Evolutionary conservation across 2,797 vertebrate genomes (phyloP).

Genomic region (Parotocinclus haroldoi): DNA sequence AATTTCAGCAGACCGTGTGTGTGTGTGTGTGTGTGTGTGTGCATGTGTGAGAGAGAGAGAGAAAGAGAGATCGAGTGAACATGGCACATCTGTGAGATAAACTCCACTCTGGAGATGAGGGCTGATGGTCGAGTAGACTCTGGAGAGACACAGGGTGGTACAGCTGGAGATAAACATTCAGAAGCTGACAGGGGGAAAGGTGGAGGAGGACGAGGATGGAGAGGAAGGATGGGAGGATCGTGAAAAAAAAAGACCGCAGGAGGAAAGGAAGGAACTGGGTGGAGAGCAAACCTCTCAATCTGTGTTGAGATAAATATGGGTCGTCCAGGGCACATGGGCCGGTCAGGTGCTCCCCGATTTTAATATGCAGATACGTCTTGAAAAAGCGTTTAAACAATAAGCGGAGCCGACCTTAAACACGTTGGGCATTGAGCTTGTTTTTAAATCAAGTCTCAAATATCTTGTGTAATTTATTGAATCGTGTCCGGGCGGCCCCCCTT

Average conservation of each 20-base stretch:
- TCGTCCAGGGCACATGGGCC: too few relatives aligned
- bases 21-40: conserved; percentile 9
- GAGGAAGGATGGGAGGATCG: conserved; percentile 26
- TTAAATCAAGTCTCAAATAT: too few relatives aligned
- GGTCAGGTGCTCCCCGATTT: too few relatives aligned
- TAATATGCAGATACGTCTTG: too few relatives aligned
- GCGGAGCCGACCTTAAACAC: too few relatives aligned
- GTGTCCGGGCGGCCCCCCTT: too few relatives aligned
- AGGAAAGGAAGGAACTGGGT: not conserved
- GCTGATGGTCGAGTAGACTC: conserved; percentile 13
- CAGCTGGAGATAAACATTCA: conserved; percentile 20
- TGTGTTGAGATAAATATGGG: too few relatives aligned
- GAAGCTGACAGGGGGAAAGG: conserved; percentile 35
- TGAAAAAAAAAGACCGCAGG: conserved; percentile 6
- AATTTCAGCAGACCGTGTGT: too few relatives aligned
- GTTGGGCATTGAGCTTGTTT: too few relatives aligned
- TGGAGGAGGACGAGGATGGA: conserved; percentile 24
- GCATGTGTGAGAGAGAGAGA: conserved; percentile 1
- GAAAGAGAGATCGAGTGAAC: not conserved
- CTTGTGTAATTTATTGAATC: too few relatives aligned
- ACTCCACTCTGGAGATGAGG: conserved; percentile 8
- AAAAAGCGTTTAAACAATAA: too few relatives aligned
- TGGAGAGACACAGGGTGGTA: conserved; percentile 16
- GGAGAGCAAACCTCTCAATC: too few relatives aligned
- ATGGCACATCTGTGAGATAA: conserved; percentile 5